phyloP scores from a whole-genome alignment of 2,888 invertebrate genomes.

The Lasioglossum morio region DNA sequence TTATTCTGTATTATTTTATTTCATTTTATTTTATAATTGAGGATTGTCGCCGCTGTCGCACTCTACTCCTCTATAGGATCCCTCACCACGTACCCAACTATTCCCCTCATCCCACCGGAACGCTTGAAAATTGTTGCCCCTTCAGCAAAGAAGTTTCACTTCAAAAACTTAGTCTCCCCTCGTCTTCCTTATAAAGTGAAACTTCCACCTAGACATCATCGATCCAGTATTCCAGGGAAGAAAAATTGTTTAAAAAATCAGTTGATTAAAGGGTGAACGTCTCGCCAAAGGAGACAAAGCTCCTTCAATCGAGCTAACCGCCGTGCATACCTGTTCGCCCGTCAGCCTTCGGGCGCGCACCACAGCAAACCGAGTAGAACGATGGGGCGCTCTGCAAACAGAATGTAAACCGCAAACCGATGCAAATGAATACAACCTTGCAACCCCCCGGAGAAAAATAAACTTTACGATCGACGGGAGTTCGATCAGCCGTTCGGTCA shows the following conservation, averaged over 20 bases:
- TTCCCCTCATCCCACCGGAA: too few species aligned
- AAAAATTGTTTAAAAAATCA: background rate
- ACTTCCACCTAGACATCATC: too few species aligned
- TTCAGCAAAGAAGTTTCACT: too few species aligned
- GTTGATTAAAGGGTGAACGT: background rate
- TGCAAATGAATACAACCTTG: slow-evolving; percentile 22
- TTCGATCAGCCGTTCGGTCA: slow-evolving; percentile 33
- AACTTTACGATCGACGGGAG: slow-evolving; percentile 18
- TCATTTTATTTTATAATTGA: too few species aligned
- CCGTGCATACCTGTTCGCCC: slow-evolving; percentile 45
- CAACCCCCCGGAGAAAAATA: slow-evolving; percentile 6
- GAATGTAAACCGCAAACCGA: slow-evolving; percentile 20
- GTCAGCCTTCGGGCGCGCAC: slow-evolving; percentile 52
- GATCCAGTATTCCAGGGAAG: background rate
- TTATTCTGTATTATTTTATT: too few species aligned
- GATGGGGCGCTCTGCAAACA: slow-evolving; percentile 17
- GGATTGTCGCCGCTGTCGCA: too few species aligned
- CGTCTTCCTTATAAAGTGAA: too few species aligned
- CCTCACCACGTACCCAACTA: too few species aligned
- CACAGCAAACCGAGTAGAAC: background rate
- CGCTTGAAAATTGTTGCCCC: too few species aligned
- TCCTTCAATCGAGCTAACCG: slow-evolving; percentile 58
- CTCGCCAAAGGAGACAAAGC: slow-evolving; percentile 4
- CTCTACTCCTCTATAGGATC: too few species aligned
- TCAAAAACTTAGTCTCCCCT: too few species aligned